Conservation (phyloP, 1,140 invertebrate genomes). For the Micrasema longulum region DNA sequence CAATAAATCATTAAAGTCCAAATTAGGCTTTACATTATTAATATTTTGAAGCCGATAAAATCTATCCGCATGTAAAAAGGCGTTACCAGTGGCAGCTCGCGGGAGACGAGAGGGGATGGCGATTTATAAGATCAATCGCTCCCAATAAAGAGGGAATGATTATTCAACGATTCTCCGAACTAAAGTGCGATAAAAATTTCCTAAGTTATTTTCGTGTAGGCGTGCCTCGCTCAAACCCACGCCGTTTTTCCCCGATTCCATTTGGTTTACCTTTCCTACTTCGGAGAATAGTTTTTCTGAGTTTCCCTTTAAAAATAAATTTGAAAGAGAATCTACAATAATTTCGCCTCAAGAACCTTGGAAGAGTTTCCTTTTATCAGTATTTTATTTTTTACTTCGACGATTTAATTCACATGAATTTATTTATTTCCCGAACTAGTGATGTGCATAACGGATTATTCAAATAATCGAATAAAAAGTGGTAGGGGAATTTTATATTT, state of each 20-base stretch:
- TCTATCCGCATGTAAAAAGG: background rate
- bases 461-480: too few relatives aligned
- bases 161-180: constrained; percentile 19
- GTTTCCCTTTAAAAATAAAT: background rate
- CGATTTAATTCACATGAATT: too few relatives aligned
- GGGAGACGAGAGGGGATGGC: background rate
- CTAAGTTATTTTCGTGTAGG: constrained; percentile 24
- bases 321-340: too few relatives aligned
- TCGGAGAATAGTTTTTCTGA: constrained; percentile 12
- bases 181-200: constrained; percentile 22
- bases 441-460: too few relatives aligned
- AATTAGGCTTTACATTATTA: constrained; percentile 12
- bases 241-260: constrained; percentile 5
- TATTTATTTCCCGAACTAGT: too few relatives aligned
- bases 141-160: constrained; percentile 31
- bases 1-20: constrained; percentile 19
- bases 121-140: constrained; percentile 34
- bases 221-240: constrained; percentile 9
- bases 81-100: too few relatives aligned
- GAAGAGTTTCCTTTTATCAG: too few relatives aligned
- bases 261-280: background rate
- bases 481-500: too few relatives aligned
- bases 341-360: too few relatives aligned
- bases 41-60: background rate
- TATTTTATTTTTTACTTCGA: too few relatives aligned